Percentiles rank a stretch among this genome's conserved stretches.
Evolutionary conservation across 2,888 invertebrate genomes (phyloP).

Genomic region (Ennomos quercinarius): DNA sequence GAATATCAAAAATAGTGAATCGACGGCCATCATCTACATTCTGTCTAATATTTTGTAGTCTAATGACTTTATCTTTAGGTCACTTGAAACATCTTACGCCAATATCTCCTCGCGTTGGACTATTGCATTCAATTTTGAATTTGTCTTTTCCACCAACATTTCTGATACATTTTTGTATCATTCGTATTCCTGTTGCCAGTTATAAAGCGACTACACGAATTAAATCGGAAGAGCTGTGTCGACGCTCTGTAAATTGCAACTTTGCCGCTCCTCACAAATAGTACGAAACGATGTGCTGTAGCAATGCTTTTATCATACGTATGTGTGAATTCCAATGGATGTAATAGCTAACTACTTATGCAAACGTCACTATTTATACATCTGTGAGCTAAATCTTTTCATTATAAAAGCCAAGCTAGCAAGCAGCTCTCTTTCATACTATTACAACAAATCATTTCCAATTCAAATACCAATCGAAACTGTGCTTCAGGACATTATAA

Average conservation of each 20-base stretch:
- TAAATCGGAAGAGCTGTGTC: conserved; percentile 3
- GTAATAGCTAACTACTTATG: conserved; percentile 10
- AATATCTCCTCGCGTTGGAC: conserved; percentile 65
- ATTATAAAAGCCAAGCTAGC: conserved; percentile 2
- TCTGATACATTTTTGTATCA: conserved; percentile 31
- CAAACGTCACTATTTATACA: conserved; percentile 12
- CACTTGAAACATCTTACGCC: conserved; percentile 74
- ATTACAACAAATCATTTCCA: conserved; percentile 16
- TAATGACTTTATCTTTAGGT: conserved; percentile 73
- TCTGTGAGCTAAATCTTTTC: conserved; percentile 6
- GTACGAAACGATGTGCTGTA: conserved; percentile 10
- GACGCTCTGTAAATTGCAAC: conserved; percentile 6
- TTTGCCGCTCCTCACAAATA: conserved; percentile 7
- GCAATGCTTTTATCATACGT: conserved; percentile 6
- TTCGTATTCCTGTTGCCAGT: conserved; percentile 33
- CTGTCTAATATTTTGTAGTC: conserved; percentile 78
- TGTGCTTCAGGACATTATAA: conserved; percentile 26
- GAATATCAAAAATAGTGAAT: conserved; percentile 85
- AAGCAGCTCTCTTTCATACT: conserved; percentile 14
- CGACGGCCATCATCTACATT: conserved; percentile 76
- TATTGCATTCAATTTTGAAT: conserved; percentile 70
- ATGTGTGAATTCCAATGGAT: not conserved
- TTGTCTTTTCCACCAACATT: conserved; percentile 34
- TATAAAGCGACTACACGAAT: conserved; percentile 7
- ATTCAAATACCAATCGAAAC: conserved; percentile 29